Evolutionary conservation across 2,113 vertebrate genomes (phyloP).

Genomic region (Columbina picui): DNA sequence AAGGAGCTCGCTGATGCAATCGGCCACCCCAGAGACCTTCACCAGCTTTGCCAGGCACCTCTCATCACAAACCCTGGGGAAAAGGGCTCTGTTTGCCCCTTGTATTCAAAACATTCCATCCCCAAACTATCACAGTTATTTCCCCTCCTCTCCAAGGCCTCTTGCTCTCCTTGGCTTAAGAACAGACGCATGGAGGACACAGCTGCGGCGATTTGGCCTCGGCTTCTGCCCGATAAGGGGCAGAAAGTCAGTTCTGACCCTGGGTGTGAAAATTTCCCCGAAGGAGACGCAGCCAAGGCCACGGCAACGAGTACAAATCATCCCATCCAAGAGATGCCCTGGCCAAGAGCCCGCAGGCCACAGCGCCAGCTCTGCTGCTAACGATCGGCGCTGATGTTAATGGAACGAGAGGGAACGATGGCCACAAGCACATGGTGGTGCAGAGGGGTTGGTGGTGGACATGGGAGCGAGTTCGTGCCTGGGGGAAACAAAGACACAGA

Average conservation of each 20-base stretch:
- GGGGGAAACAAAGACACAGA: not conserved
- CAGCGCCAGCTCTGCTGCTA: not conserved
- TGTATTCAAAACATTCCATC: not conserved
- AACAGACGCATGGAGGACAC: not conserved
- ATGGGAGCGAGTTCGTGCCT: accelerated
- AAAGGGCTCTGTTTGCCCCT: not conserved
- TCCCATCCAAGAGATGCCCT: not conserved
- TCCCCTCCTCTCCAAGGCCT: not conserved
- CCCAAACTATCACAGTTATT: not conserved
- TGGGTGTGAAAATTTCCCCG: not conserved
- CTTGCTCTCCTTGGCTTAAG: not conserved
- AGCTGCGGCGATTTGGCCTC: not conserved
- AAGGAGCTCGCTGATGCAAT: not conserved
- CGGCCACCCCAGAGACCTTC: not conserved
- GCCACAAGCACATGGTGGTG: not conserved
- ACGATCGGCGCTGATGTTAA: not conserved
- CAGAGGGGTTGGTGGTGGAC: not conserved
- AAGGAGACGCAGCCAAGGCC: not conserved
- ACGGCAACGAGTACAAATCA: not conserved
- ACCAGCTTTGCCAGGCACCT: accelerated
- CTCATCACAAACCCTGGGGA: not conserved
- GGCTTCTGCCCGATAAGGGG: not conserved
- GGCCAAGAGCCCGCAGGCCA: not conserved
- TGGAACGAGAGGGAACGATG: accelerated
- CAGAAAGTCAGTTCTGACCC: not conserved